phyloP scores from a whole-genome alignment of 2,113 vertebrate genomes.

The Pachyramphus minor region DNA sequence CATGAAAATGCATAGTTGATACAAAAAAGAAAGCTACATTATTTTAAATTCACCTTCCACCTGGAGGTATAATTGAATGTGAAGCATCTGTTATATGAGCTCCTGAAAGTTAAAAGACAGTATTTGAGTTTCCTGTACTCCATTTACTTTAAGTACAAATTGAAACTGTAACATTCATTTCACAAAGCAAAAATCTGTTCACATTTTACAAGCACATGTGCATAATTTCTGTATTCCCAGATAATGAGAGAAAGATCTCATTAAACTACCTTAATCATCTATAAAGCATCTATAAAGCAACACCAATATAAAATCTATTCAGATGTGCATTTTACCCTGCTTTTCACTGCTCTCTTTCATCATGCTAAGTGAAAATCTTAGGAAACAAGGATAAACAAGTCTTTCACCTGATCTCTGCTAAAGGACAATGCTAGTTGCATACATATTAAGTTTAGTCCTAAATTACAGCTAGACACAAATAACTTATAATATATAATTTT shows the following conservation, averaged over 20 bases:
- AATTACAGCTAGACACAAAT: not conserved
- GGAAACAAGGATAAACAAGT: not conserved
- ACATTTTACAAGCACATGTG: not conserved
- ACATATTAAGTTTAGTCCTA: not conserved
- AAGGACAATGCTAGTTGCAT: not conserved
- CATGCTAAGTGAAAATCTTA: not conserved
- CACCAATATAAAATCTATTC: not conserved
- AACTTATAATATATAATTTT: not conserved
- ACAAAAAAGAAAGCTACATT: not conserved
- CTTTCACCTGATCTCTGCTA: not conserved
- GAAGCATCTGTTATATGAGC: conserved; percentile 49
- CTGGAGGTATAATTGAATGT: conserved; percentile 46
- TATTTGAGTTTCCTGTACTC: not conserved
- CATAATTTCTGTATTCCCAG: not conserved
- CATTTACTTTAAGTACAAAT: not conserved
- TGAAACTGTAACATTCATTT: not conserved
- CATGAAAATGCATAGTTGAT: not conserved
- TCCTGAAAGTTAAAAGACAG: conserved; percentile 53
- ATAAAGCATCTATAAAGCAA: not conserved
- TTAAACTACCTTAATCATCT: not conserved
- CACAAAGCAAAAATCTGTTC: not conserved
- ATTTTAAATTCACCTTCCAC: conserved; percentile 68
- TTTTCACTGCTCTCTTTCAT: not conserved
- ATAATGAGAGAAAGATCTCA: accelerated
- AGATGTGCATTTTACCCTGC: no score